phyloP scores from a whole-genome alignment of 1,140 invertebrate genomes.

The Drosophila suzukii region DNA sequence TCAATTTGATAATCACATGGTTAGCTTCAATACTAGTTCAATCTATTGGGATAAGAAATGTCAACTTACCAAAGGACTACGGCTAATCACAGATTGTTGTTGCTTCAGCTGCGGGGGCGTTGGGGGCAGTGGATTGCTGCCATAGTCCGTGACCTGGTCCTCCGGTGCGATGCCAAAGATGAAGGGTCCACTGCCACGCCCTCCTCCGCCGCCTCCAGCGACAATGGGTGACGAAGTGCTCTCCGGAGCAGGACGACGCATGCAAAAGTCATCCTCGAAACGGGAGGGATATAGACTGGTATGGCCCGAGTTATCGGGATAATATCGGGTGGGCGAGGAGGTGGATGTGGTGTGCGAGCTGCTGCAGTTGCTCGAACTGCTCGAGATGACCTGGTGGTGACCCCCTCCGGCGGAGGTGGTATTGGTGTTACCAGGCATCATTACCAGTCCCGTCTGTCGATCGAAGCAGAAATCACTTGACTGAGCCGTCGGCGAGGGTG shows the following conservation, averaged over 20 bases:
- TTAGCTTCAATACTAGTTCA: too few relatives aligned
- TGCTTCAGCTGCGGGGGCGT: conserved; percentile 33
- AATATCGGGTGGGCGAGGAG: conserved; percentile 44
- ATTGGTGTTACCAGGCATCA: background rate
- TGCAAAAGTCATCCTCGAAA: conserved; percentile 79
- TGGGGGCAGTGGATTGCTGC: conserved; percentile 23
- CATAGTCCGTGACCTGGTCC: conserved; percentile 59
- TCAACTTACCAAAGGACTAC: conserved; percentile 31
- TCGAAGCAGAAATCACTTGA: conserved; percentile 68
- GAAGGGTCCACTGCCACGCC: conserved; percentile 60
- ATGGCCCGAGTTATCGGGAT: conserved; percentile 12
- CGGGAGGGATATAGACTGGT: conserved; percentile 42
- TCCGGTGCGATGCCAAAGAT: conserved; percentile 75
- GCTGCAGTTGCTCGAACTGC: conserved; percentile 62
- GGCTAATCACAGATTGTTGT: conserved; percentile 18
- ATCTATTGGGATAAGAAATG: background rate
- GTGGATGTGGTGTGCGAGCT: conserved; percentile 36
- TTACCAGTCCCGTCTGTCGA: conserved; percentile 9
- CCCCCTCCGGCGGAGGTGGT: background rate
- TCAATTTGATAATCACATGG: too few relatives aligned
- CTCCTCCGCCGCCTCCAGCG: conserved; percentile 1
- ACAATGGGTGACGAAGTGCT: background rate
- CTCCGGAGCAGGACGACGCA: conserved; percentile 30
- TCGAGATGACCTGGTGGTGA: conserved; percentile 15
- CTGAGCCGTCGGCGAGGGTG: conserved; percentile 72